These are phyloP conservation scores for Cacoxenus indagator DNA, from an alignment of 2,888 invertebrate genomes.

Conservation along the genomic window DNA sequence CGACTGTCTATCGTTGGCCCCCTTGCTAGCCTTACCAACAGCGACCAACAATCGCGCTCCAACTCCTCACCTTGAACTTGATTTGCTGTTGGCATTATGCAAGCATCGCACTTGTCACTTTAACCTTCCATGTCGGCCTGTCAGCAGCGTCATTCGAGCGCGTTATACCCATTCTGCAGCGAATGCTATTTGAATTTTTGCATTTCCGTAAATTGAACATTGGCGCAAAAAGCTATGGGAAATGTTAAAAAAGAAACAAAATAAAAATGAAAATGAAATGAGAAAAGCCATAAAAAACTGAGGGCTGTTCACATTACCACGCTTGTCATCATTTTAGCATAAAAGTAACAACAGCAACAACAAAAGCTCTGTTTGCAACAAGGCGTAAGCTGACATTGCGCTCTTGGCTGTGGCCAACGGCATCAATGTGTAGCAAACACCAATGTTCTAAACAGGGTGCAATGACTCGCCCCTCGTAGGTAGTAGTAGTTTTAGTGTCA, in stretches of 20 bases:
- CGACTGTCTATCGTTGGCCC: not conserved
- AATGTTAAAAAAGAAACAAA: conserved; percentile 26
- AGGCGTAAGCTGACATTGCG: conserved; percentile 15
- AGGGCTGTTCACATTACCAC: conserved; percentile 43
- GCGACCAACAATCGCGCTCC: not conserved
- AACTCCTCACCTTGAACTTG: conserved; percentile 7
- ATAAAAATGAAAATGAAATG: conserved; percentile 39
- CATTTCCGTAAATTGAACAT: conserved; percentile 48
- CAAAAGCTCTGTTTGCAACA: not conserved
- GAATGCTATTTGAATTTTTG: conserved; percentile 12
- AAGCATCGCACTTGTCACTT: conserved; percentile 62
- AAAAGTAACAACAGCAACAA: conserved; percentile 34
- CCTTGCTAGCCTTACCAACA: not conserved
- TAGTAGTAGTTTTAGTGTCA: conserved; percentile 47
- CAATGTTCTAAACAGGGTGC: not conserved
- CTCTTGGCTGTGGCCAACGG: conserved; percentile 17
- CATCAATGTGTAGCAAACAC: not conserved
- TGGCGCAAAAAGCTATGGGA: conserved; percentile 58
- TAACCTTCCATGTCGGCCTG: conserved; percentile 60
- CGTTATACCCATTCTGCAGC: not conserved
- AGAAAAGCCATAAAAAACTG: conserved; percentile 62
- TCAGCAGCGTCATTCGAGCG: conserved; percentile 37
- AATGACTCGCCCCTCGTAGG: too few species aligned
- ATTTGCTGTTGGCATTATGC: conserved; percentile 42
- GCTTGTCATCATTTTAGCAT: conserved; percentile 63